phyloP scores from a whole-genome alignment of 2,797 vertebrate genomes.

The Glossophaga mutica region DNA sequence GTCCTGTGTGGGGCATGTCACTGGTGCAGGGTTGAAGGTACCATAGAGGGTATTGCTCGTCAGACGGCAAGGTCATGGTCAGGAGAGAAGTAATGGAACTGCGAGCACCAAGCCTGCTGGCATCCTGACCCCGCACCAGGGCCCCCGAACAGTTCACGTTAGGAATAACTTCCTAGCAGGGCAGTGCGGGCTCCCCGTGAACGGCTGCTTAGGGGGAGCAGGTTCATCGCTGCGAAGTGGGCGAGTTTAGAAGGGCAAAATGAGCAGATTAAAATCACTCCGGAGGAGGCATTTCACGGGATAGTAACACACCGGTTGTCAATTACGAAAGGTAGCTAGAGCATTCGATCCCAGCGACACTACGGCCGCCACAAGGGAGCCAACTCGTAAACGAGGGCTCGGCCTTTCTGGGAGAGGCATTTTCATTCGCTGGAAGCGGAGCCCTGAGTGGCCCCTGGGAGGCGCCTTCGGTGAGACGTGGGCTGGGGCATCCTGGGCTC shows the following conservation, averaged over 20 bases:
- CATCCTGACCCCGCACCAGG: not conserved
- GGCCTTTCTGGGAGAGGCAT: not conserved
- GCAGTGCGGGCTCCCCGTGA: not conserved
- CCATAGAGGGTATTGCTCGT: not conserved
- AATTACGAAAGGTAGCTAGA: slow-evolving; percentile 64
- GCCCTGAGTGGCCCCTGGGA: not conserved
- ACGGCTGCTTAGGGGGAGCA: slow-evolving; percentile 45
- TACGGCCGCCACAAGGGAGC: slow-evolving; percentile 45
- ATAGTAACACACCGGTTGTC: slow-evolving; percentile 61
- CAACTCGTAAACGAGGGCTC: slow-evolving; percentile 50
- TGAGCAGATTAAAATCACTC: slow-evolving; percentile 67
- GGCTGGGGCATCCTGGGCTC: not conserved
- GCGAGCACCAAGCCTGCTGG: not conserved
- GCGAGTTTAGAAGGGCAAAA: slow-evolving; percentile 57
- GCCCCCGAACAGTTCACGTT: not conserved
- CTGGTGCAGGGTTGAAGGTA: not conserved
- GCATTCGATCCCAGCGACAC: slow-evolving; percentile 46
- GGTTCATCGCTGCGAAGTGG: slow-evolving; percentile 52
- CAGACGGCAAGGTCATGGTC: not conserved
- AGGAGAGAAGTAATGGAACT: not conserved
- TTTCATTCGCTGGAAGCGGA: slow-evolving; percentile 1
- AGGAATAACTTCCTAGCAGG: not conserved
- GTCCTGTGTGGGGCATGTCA: not conserved
- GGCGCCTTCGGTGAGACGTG: not conserved
- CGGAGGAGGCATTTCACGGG: slow-evolving; percentile 63